These are phyloP conservation scores for Acomys russatus DNA, from an alignment of 2,797 vertebrate genomes.

Conservation along the genomic window DNA sequence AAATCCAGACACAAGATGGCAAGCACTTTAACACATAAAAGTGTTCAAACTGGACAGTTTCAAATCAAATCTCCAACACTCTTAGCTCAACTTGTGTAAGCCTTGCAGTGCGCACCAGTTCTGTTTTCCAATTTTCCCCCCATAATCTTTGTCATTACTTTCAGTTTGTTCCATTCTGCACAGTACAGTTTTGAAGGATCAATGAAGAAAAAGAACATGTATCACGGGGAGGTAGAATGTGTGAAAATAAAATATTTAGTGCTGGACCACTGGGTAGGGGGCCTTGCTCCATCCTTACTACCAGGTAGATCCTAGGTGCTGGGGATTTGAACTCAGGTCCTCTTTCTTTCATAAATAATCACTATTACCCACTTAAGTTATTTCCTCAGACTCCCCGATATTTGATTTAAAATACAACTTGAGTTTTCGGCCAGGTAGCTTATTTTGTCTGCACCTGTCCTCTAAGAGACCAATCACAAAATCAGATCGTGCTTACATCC, in stretches of 20 bases:
- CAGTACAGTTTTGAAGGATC: not conserved
- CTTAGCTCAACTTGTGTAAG: not conserved
- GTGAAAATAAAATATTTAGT: not conserved
- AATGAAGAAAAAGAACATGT: not conserved
- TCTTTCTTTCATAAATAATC: not conserved
- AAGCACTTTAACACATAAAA: not conserved
- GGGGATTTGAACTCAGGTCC: not conserved
- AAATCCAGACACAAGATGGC: not conserved
- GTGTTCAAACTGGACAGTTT: not conserved
- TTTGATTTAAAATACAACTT: constrained; percentile 19
- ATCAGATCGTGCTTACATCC: not conserved
- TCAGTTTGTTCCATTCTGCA: not conserved
- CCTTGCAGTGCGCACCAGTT: too few species aligned
- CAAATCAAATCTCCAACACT: not conserved
- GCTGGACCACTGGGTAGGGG: not conserved
- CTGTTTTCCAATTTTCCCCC: not conserved
- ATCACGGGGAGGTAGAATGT: not conserved
- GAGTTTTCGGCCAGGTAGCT: not conserved
- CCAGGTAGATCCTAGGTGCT: not conserved
- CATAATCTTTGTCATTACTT: not conserved
- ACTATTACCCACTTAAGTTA: not conserved
- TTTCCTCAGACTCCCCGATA: not conserved
- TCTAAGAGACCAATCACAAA: not conserved
- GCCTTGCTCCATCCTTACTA: not conserved
- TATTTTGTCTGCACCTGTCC: not conserved